These are phyloP conservation scores for Eulemur coronatus DNA, from an alignment of 2,797 vertebrate species.

Conservation along the genomic window DNA sequence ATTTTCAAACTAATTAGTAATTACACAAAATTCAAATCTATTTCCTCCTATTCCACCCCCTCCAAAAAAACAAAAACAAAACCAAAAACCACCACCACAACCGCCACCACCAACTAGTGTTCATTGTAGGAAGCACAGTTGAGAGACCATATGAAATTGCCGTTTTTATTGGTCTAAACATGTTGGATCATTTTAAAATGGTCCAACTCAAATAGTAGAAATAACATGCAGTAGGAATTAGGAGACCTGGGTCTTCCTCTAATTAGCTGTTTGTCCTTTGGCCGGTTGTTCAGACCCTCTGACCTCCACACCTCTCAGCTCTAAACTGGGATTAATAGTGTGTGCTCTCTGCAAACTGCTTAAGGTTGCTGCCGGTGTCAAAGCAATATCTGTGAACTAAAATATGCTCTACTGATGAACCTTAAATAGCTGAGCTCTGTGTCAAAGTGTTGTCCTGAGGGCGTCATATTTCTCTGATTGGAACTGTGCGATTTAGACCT, in stretches of 20 bases:
- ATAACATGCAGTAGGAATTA: neutral
- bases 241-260: neutral
- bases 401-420: neutral
- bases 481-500: neutral
- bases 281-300: neutral
- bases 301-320: neutral
- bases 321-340: neutral
- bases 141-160: conserved; percentile 15
- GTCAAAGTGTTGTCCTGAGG: neutral
- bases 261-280: neutral
- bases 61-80: neutral
- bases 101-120: neutral
- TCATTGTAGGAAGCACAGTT: neutral
- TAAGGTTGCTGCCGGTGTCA: neutral
- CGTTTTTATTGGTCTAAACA: neutral
- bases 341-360: neutral
- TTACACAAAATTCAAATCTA: neutral
- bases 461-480: neutral
- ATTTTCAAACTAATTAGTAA: neutral
- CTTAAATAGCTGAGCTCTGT: neutral
- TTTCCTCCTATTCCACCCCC: neutral
- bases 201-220: neutral
- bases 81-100: too few relatives aligned
- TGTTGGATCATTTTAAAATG: neutral
- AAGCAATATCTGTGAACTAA: neutral